A percentile compares a stretch with the other conserved stretches of the same genome.
Evolutionary conservation across 2,888 invertebrate species (phyloP).

Genomic region (Polyommatus iphigenia): DNA sequence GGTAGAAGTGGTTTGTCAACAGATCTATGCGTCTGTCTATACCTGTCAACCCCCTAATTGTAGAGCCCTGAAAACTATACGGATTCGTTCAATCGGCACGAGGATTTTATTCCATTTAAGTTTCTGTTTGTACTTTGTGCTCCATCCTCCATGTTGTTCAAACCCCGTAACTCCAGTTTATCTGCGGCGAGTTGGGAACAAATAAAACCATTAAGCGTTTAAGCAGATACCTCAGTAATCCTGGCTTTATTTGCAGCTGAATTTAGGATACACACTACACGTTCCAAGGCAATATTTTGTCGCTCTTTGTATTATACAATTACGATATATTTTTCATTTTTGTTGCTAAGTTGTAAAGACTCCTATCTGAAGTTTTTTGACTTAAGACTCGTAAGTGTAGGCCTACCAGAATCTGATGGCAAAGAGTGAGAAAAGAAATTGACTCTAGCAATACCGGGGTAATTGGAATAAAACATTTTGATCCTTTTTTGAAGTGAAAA

Average conservation of each 20-base stretch:
- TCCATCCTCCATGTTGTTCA: conserved; percentile 10
- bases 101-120: background rate
- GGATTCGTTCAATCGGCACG: background rate
- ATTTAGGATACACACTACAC: background rate
- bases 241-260: conserved; percentile 5
- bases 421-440: too few relatives aligned
- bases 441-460: too few relatives aligned
- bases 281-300: background rate
- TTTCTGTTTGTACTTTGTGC: background rate
- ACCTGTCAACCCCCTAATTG: background rate
- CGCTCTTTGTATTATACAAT: background rate
- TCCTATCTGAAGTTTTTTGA: too few relatives aligned
- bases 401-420: too few relatives aligned
- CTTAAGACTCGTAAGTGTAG: too few relatives aligned
- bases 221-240: conserved; percentile 13
- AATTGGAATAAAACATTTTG: too few relatives aligned
- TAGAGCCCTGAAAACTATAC: background rate
- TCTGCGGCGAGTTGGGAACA: conserved; percentile 11
- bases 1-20: too few relatives aligned
- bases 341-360: too few relatives aligned
- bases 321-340: background rate
- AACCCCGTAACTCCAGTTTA: conserved; percentile 10
- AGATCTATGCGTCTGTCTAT: background rate
- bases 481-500: too few relatives aligned
- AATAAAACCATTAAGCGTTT: conserved; percentile 17